Conservation (phyloP, 2,113 vertebrate species). For the Eublepharis macularius region DNA sequence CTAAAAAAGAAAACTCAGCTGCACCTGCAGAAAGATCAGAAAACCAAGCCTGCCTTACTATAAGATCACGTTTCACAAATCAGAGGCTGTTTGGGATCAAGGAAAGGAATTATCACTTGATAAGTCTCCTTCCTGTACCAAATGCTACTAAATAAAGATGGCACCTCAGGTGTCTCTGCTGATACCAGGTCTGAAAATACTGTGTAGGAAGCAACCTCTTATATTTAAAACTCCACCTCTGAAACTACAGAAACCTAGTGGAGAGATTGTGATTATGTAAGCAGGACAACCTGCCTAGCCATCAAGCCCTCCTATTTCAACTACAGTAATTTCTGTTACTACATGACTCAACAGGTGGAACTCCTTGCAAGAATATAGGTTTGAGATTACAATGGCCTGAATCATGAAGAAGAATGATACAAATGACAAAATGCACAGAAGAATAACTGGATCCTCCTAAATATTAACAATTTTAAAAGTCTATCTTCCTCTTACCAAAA, state of each 20-base stretch:
- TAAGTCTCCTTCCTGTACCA: background rate
- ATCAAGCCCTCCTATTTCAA: background rate
- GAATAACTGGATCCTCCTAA: background rate
- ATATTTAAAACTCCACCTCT: background rate
- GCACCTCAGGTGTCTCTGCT: background rate
- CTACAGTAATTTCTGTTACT: constrained; percentile 10
- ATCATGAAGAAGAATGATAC: background rate
- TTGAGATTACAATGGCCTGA: background rate
- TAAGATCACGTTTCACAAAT: background rate
- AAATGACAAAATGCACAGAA: background rate
- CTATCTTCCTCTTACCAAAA: background rate
- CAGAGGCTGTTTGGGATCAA: background rate
- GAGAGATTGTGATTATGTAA: background rate
- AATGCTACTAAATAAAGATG: background rate
- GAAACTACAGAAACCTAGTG: background rate
- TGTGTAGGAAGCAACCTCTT: background rate
- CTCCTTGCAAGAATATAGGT: background rate
- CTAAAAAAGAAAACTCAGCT: background rate
- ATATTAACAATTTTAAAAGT: background rate
- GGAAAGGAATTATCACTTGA: background rate
- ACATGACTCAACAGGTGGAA: background rate
- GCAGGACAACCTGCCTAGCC: background rate
- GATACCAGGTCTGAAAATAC: background rate
- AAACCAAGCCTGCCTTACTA: background rate
- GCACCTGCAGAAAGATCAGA: background rate